phyloP scores from a whole-genome alignment of 1,140 invertebrate genomes.

The Protaetia brevitarsis region DNA sequence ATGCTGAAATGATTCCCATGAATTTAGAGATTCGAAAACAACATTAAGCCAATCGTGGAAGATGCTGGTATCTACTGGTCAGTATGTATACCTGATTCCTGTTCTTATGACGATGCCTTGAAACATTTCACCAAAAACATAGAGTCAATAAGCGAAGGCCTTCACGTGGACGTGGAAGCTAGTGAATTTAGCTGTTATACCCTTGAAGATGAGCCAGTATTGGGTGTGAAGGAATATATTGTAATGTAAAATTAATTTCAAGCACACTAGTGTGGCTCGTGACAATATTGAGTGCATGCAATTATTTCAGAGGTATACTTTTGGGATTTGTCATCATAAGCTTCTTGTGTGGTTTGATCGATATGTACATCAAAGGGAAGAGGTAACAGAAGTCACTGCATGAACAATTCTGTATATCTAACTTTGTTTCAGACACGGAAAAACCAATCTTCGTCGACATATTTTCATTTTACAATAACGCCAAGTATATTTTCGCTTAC shows the following conservation, averaged over 20 bases:
- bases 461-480: conserved; percentile 32
- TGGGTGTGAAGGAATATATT: conserved; percentile 27
- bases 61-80: conserved; percentile 33
- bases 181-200: conserved; percentile 30
- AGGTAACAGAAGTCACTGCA: too few relatives aligned
- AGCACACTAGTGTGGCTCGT: neutral
- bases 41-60: conserved; percentile 27
- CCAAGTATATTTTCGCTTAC: conserved; percentile 29
- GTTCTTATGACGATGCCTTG: conserved; percentile 29
- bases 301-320: neutral
- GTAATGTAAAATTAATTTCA: conserved; percentile 29
- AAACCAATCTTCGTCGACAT: conserved; percentile 23
- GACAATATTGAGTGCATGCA: neutral
- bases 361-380: neutral
- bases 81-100: conserved; percentile 38
- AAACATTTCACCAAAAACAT: conserved; percentile 35
- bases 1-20: conserved; percentile 19
- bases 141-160: conserved; percentile 31
- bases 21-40: conserved; percentile 32
- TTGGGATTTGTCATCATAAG: neutral
- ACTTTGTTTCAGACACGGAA: neutral
- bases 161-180: conserved; percentile 31
- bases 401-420: too few relatives aligned
- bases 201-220: conserved; percentile 27
- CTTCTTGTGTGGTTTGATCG: neutral